These are phyloP conservation scores for Acanthosepion pharaonis DNA, from an alignment of 2,888 invertebrate genomes.

Conservation along the genomic window DNA sequence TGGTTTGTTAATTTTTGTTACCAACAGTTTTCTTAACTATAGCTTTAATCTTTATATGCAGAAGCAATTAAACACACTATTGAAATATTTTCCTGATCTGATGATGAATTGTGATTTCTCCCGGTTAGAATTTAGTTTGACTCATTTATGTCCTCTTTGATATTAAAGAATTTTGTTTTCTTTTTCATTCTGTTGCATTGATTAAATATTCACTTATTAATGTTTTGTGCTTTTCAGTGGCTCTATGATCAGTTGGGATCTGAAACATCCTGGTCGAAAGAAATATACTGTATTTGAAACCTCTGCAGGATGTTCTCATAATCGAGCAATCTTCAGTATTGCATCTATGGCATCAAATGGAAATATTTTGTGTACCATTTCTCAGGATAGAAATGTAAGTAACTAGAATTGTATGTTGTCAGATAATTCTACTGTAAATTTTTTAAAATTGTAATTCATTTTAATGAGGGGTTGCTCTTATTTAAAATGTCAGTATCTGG, in stretches of 20 bases:
- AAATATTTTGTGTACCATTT: conserved; percentile 63
- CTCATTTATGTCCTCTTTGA: not conserved
- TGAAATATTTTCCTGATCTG: not conserved
- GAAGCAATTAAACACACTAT: no score
- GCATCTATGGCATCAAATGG: conserved; percentile 67
- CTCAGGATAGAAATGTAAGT: conserved; percentile 72
- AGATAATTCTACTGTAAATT: no score
- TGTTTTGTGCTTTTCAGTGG: conserved; percentile 74
- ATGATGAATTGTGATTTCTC: not conserved
- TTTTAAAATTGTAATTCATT: no score
- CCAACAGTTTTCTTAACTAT: no score
- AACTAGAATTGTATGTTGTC: not conserved
- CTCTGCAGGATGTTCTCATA: conserved; percentile 74
- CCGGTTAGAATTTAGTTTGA: not conserved
- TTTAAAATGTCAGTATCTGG: no score
- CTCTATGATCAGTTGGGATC: conserved; percentile 80
- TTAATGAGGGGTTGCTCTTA: no score
- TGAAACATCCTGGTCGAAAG: conserved; percentile 70
- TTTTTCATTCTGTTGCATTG: not conserved
- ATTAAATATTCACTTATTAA: no score
- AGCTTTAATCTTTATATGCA: no score
- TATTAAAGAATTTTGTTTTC: not conserved
- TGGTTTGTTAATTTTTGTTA: no score
- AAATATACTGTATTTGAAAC: conserved; percentile 56
- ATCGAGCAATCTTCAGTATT: conserved; percentile 80